phyloP scores from a whole-genome alignment of 2,113 vertebrate genomes.

The Chloropsis hardwickii region DNA sequence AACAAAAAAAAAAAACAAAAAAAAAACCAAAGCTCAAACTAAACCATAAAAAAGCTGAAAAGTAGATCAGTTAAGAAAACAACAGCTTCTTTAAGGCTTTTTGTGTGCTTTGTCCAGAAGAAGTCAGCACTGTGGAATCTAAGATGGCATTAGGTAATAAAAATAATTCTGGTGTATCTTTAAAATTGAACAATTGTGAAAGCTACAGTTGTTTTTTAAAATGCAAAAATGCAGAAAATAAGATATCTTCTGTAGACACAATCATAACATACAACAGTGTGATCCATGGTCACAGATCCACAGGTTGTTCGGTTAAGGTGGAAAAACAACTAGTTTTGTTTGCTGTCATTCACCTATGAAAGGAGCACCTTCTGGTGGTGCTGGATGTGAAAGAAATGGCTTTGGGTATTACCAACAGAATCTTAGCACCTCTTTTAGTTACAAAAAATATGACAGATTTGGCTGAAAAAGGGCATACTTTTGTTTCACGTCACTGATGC shows the following conservation, averaged over 20 bases:
- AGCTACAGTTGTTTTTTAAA: not conserved
- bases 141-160: not conserved
- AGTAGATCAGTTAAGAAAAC: not conserved
- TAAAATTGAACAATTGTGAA: not conserved
- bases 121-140: not conserved
- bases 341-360: not conserved
- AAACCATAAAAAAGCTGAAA: not conserved
- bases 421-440: not conserved
- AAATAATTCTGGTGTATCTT: not conserved
- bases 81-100: not conserved
- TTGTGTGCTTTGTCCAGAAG: not conserved
- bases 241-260: not conserved
- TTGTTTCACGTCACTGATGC: not conserved
- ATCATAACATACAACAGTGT: not conserved
- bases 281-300: not conserved
- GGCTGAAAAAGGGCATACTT: not conserved
- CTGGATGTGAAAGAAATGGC: not conserved
- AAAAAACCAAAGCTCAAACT: not conserved
- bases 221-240: not conserved
- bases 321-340: not conserved
- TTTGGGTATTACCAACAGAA: not conserved
- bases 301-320: not conserved
- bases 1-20: too few relatives aligned
- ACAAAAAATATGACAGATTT: not conserved
- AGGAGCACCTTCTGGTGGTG: not conserved